Conservation (phyloP, 1,140 invertebrate species). For the Bacillus rossius region DNA sequence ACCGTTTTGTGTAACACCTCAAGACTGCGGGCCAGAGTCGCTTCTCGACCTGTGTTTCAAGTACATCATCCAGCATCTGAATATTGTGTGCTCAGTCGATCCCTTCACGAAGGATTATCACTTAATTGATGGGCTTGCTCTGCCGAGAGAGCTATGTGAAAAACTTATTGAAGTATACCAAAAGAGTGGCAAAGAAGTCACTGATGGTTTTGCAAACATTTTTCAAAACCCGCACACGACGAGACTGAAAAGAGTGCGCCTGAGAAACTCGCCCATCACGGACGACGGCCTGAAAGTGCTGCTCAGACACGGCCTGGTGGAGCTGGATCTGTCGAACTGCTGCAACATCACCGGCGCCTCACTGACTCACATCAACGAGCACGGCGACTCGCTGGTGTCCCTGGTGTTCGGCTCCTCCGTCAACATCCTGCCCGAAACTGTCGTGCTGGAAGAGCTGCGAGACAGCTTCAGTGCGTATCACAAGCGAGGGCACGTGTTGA, state of each 20-base stretch:
- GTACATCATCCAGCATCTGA: conserved; percentile 56
- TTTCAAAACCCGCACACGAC: conserved; percentile 62
- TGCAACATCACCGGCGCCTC: conserved; percentile 53
- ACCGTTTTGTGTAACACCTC: conserved; percentile 10
- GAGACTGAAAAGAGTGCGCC: conserved; percentile 59
- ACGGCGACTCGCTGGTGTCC: conserved; percentile 35
- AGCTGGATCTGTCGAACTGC: conserved; percentile 69
- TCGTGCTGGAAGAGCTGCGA: conserved; percentile 14
- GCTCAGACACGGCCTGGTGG: conserved; percentile 60
- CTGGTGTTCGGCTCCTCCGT: conserved; percentile 36
- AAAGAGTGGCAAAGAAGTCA: conserved; percentile 45
- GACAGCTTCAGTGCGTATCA: conserved; percentile 41
- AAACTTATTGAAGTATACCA: conserved; percentile 57
- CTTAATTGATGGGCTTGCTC: conserved; percentile 48
- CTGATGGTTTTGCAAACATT: conserved; percentile 62
- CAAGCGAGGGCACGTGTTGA: conserved; percentile 49
- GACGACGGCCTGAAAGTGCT: conserved; percentile 62
- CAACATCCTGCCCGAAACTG: conserved; percentile 25
- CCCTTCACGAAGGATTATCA: conserved; percentile 35
- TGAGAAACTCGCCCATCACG: conserved; percentile 63
- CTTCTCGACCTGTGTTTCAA: conserved; percentile 57
- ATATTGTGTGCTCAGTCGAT: conserved; percentile 48
- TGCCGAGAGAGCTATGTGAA: conserved; percentile 68
- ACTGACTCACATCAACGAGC: conserved; percentile 51
- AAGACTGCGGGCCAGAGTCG: conserved; percentile 34